Evolutionary conservation across 1,140 invertebrate species (phyloP).

Genomic region (Drusus annulatus): DNA sequence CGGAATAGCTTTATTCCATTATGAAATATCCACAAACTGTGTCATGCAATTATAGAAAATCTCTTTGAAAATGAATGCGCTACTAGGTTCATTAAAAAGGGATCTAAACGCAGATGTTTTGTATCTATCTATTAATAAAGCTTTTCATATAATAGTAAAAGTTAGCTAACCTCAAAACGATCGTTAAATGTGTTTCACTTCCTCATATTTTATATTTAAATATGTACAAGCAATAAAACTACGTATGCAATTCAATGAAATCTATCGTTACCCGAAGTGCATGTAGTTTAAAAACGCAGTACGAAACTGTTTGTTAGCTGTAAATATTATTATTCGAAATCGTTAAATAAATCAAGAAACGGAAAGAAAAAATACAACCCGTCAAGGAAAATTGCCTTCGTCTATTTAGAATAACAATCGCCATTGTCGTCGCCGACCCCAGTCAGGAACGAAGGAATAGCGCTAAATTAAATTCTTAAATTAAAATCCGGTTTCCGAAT

Average conservation of each 20-base stretch:
- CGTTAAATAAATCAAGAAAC: slow-evolving; percentile 46
- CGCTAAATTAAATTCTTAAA: slow-evolving; percentile 58
- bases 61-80: too few species aligned
- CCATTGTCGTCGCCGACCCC: slow-evolving; percentile 44
- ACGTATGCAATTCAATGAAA: too few species aligned
- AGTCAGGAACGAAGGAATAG: slow-evolving; percentile 42
- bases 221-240: slow-evolving; percentile 14
- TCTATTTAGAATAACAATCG: slow-evolving; percentile 58
- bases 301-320: slow-evolving; percentile 36
- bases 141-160: not conserved
- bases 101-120: too few species aligned
- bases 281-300: slow-evolving; percentile 11
- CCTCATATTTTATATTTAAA: slow-evolving; percentile 9
- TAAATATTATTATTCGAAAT: slow-evolving; percentile 39
- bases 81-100: too few species aligned
- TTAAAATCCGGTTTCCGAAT: slow-evolving; percentile 57
- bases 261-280: slow-evolving; percentile 20
- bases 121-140: too few species aligned
- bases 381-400: slow-evolving; percentile 52
- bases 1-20: too few species aligned
- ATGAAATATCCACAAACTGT: too few species aligned
- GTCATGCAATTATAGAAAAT: too few species aligned
- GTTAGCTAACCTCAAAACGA: not conserved
- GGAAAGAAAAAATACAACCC: slow-evolving; percentile 35
- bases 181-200: slow-evolving; percentile 5